Evolutionary conservation across 2,113 vertebrate species (phyloP), one percentile per base, ranked within the genome.

Genomic region (Oryzias curvinotus): DNA sequence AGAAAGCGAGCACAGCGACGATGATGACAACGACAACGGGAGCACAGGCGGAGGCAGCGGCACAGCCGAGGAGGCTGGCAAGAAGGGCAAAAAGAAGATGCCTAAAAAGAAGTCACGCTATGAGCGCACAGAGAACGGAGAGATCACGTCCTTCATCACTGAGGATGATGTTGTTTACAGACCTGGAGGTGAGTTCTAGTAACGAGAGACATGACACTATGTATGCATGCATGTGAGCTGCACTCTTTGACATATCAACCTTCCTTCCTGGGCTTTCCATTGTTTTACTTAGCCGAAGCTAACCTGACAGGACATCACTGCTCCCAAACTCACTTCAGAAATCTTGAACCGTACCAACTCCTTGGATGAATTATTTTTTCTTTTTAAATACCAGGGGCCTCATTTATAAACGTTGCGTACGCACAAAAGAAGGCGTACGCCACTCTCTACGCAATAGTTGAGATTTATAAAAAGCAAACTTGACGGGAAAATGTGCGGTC

Each of bases 91-190:
- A 19, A 99, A 98, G 89, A 99, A 98, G 67, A 93, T 94, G 1
- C 96, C 96, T 1, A 99, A 99, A 85, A 99, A 98, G 87, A 99
- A 98, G 54, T 98, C 96, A 0, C 95, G 96, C 23, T 99, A 98
- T 0, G 97, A 99, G 85, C 94, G 96, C 52, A 96, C 93, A 0
- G 96, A 96, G 58, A 98, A 94, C 0, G 97, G 97, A 1, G 97
- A 99, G 77, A 98, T 98, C 71, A 98, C 97, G 0, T 98, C 97
- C 5, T 99, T 96, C 75, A 93, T 98, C 85, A 99, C 97, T 0
- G 97, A 99, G 84, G 96, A 98, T 0, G 97, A 99, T 1, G 87
- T 98, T 1, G 91, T 99, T 66, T 99, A 99, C 91, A 92, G 95
- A 86, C 95, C 97, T 0, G 97, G 96, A 91, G 97, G 97, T 98